Conservation (phyloP, 2,797 vertebrate genomes). For the Hirundo rustica region DNA sequence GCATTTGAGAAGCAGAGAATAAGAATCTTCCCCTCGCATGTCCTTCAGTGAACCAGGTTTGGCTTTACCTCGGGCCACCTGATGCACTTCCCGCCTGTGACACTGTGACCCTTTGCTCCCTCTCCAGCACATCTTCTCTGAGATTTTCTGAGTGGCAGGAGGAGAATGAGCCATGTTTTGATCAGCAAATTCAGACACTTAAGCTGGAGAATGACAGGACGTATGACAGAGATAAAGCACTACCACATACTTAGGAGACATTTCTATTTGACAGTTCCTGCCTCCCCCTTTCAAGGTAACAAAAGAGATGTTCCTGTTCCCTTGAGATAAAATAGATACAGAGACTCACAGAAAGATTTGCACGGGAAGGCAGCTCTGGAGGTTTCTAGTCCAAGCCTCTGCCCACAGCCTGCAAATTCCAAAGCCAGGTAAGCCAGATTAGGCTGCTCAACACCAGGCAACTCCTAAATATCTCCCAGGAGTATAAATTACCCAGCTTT, state of each 20-base stretch:
- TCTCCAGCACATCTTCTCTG: background rate
- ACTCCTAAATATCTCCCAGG: background rate
- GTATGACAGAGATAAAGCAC: background rate
- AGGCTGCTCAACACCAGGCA: background rate
- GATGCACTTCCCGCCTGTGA: background rate
- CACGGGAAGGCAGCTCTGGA: background rate
- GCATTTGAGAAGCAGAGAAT: background rate
- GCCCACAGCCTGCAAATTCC: background rate
- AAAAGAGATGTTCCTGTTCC: background rate
- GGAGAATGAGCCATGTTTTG: background rate
- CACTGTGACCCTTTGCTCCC: background rate
- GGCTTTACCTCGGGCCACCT: background rate
- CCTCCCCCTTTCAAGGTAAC: background rate
- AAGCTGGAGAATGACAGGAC: background rate
- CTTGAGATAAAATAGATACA: background rate
- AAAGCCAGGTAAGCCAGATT: background rate
- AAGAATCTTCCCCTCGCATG: background rate
- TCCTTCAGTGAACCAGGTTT: background rate
- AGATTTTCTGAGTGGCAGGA: background rate
- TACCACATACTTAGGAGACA: background rate
- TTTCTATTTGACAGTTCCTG: background rate
- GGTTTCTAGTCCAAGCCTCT: background rate
- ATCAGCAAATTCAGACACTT: slow-evolving; percentile 16
- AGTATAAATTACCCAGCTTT: background rate
- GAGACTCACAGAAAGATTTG: background rate